phyloP scores from a whole-genome alignment of 2,113 vertebrate species.

The Rhombomys opimus region DNA sequence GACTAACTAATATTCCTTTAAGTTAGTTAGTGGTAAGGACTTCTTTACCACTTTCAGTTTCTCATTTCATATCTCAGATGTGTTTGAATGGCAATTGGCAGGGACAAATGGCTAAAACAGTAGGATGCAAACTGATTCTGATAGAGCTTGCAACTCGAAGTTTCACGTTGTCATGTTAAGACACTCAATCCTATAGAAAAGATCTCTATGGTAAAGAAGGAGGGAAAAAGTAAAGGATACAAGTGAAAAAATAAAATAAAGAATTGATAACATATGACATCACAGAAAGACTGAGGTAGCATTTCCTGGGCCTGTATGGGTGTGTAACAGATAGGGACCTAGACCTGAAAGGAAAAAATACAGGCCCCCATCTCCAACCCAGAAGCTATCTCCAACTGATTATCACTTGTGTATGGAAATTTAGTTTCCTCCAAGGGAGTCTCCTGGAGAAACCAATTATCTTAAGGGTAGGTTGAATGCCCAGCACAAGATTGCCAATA shows the following conservation, averaged over 20 bases:
- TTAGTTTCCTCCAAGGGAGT: not conserved
- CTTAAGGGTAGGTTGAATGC: not conserved
- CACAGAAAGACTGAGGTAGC: not conserved
- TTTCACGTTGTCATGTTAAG: not conserved
- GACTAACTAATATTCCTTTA: not conserved
- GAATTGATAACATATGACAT: not conserved
- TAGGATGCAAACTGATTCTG: not conserved
- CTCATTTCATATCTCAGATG: not conserved
- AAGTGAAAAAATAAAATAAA: not conserved
- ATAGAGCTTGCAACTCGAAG: not conserved
- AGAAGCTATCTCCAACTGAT: not conserved
- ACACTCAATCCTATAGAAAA: not conserved
- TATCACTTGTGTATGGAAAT: not conserved
- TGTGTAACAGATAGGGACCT: not conserved
- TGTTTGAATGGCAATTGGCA: not conserved
- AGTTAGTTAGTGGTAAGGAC: not conserved
- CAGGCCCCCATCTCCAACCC: not conserved
- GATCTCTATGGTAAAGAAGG: not conserved
- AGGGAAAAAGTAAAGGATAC: not conserved
- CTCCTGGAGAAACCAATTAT: not conserved
- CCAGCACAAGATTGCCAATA: fast-evolving
- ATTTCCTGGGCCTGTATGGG: fast-evolving
- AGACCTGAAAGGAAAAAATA: not conserved
- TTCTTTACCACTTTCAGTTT: not conserved
- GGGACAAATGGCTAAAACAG: not conserved